Evolutionary conservation across 2,113 vertebrate genomes (phyloP).

Genomic region (Empidonax alnorum): DNA sequence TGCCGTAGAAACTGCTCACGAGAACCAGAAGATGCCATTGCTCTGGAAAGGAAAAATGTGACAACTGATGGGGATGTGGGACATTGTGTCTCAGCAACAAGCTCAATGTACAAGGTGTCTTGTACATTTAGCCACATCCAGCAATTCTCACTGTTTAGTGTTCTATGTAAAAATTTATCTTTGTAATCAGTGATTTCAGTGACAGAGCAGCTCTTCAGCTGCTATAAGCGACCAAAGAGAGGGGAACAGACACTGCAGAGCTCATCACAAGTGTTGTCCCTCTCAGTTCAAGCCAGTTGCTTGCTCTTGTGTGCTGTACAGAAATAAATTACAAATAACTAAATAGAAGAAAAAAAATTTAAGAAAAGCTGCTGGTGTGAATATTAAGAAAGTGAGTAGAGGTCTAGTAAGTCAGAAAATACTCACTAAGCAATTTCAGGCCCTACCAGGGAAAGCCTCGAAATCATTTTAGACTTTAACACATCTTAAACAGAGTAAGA

Average conservation of each 20-base stretch:
- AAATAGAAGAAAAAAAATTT: not conserved
- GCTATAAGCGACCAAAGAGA: not conserved
- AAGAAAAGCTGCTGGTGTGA: not conserved
- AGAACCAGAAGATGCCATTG: slow-evolving; percentile 91
- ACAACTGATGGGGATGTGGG: not conserved
- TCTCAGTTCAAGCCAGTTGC: not conserved
- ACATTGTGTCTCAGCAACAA: not conserved
- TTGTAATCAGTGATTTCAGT: not conserved
- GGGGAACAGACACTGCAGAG: not conserved
- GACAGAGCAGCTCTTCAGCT: not conserved
- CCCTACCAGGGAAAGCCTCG: not conserved
- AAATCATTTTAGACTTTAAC: not conserved
- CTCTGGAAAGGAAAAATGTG: slow-evolving; percentile 75
- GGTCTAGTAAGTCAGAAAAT: not conserved
- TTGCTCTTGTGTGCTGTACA: not conserved
- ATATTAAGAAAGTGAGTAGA: not conserved
- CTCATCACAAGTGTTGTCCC: not conserved
- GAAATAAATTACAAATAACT: not conserved
- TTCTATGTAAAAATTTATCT: not conserved
- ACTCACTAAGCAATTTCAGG: not conserved
- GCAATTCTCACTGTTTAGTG: not conserved
- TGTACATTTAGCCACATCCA: not conserved
- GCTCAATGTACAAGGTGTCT: too few species aligned
- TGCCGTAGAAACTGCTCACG: slow-evolving; percentile 96
- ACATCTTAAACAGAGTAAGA: not conserved